Evolutionary conservation across 2,113 vertebrate genomes (phyloP), one percentile per base, ranked within the genome.

Genomic region (Corydoras sp.): DNA sequence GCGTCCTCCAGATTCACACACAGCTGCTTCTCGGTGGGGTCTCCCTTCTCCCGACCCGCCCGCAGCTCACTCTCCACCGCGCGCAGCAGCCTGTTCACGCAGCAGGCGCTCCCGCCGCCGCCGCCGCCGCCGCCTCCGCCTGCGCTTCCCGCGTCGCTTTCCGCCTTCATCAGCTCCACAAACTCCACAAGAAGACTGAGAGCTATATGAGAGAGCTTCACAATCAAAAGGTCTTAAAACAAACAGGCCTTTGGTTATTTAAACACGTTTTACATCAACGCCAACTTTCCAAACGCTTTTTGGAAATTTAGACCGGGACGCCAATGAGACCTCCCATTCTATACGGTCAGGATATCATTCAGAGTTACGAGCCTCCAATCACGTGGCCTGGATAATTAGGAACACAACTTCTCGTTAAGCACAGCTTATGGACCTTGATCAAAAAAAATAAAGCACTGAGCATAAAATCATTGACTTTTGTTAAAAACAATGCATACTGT

Each of bases 1-100:
- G 89, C 90, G 13, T 98, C 96, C 82, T 99, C 96, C 83, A 99
- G 87, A 49, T 83, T 82, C 71, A 99, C 92, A 79, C 88, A 90
- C 15, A 98, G 93, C 78, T 95, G 92, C 18, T 93, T 91, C 87
- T 98, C 96, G 0, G 94, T 97, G 4, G 96, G 95, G 77, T 99
- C 96, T 0, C 96, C 96, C 79, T 96, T 98, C 74, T 96, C 95
- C 48, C 94, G 87, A 0, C 95, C 95, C 3, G 91, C 95, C 83
- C 88, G 91, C 31, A 97, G 88, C 71, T 95, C 94, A 0, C 88
- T 92, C 85, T 97, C 95, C 78, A 98, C 94, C 0, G 94, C 91
- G 0, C 90, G 90, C 68, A 99, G 92, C 62, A 99, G 88, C 65
- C 92, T 92, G 18, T 92, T 94, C 69, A 94, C 86, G 0, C 92